Percentiles rank a stretch among this genome's conserved stretches.
Conservation (phyloP, 2,797 vertebrate genomes). For the Callimico goeldii region DNA sequence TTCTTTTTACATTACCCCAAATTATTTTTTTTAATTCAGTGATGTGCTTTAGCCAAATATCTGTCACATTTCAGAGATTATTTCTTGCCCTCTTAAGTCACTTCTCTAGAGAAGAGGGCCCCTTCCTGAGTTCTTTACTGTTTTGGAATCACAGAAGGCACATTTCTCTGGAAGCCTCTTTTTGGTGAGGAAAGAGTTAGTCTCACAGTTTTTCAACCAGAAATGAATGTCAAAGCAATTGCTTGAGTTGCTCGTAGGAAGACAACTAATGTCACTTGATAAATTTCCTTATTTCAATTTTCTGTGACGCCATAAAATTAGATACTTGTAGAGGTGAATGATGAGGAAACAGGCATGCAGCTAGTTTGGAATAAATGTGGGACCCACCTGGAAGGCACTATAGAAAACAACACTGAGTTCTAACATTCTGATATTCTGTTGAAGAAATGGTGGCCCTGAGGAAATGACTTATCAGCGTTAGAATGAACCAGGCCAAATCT, state of each 20-base stretch:
- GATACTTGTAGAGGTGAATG: not conserved
- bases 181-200: not conserved
- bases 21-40: not conserved
- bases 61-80: not conserved
- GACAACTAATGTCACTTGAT: not conserved
- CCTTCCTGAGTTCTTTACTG: not conserved
- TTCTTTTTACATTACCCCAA: not conserved
- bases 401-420: not conserved
- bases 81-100: not conserved
- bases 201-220: not conserved
- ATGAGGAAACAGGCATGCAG: not conserved
- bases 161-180: not conserved
- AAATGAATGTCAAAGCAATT: not conserved
- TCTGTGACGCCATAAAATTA: slow-evolving; percentile 29
- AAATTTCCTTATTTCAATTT: not conserved
- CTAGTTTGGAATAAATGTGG: not conserved
- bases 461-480: not conserved
- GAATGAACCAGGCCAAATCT: not conserved
- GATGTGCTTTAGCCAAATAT: not conserved
- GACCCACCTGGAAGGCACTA: not conserved
- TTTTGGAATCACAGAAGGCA: not conserved
- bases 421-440: not conserved
- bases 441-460: not conserved
- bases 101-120: not conserved
- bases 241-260: not conserved